Conservation (phyloP, 2,888 invertebrate species). For the Cephus rjabovi region DNA sequence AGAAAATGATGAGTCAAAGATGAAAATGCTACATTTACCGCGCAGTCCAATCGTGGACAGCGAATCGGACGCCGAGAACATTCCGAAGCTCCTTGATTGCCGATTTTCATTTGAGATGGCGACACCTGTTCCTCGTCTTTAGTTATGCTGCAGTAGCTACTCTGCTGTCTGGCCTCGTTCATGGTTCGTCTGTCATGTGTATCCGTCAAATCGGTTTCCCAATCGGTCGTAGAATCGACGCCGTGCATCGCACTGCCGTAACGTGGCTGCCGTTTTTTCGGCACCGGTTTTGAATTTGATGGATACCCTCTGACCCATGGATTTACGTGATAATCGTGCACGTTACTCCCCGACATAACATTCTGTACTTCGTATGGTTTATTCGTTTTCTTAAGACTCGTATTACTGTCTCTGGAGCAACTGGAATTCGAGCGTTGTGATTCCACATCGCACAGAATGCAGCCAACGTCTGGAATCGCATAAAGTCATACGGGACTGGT, state of each 20-base stretch:
- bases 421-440: conserved; percentile 37
- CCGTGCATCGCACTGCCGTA: neutral
- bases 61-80: conserved; percentile 64
- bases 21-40: conserved; percentile 69
- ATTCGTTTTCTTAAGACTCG: conserved; percentile 13
- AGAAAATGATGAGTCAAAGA: conserved; percentile 70
- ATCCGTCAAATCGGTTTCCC: conserved; percentile 4
- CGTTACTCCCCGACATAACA: neutral
- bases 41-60: conserved; percentile 70
- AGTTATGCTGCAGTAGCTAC: conserved; percentile 39
- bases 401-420: conserved; percentile 37
- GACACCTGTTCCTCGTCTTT: conserved; percentile 27
- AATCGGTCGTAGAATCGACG: neutral
- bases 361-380: neutral
- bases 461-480: conserved; percentile 37
- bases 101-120: neutral
- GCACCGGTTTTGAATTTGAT: neutral
- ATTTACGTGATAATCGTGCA: neutral
- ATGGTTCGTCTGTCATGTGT: neutral
- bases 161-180: conserved; percentile 22
- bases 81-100: conserved; percentile 29
- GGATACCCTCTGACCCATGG: neutral
- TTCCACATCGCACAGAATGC: conserved; percentile 39
- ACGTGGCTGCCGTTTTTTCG: neutral
- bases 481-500: neutral